Base-by-base conservation (phyloP, 1,140 invertebrate species). In the Rhopalosiphum padi region DNA sequence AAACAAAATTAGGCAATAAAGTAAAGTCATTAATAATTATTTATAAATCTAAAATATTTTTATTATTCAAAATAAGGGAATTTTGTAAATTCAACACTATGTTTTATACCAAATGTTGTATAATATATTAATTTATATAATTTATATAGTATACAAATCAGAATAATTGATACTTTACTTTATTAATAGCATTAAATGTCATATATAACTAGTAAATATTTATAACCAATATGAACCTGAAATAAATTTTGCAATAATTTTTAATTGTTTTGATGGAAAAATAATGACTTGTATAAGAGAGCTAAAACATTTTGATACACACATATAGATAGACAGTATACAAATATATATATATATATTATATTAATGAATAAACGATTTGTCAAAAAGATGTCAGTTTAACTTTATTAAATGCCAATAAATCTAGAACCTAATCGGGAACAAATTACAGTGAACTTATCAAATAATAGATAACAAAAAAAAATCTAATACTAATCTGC, bases 391-490 rank as follows among this genome's bases (percentile, higher is more conserved):
- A 92, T 82, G 30, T 93, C 82, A 93, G 68, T 93, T 83, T 93
- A 93, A 93, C 82, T 93, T 93, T 93, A 93, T 93, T 93, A 93
- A 86, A 93, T 93, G 91, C 91, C 8, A 93, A 93, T 93, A 93
- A 93, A 51, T 41, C 91, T 93, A 93, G 48, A 93, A 92, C 82
- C 82, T 93, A 93, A 55, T 86, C 53, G 91, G 82, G 51, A 86
- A 93, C 91, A 93, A 93, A 93, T 93, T 93, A 93, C 48, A 93
- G 91, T 86, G 91, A 92, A 83, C 91, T 93, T 93, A 93, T 55
- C 77, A 93, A 93, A 93, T 93, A 93, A 85, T 93, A 93, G 82
- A 93, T 93, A 93, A 93, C 91, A 93, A 93, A 92, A 68, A 90
- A 91, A 92, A 93, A 53, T 53, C 48, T 93, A 93, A 93, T 53